Conservation (phyloP, 2,888 invertebrate species). For the Sepioteuthis lessoniana region DNA sequence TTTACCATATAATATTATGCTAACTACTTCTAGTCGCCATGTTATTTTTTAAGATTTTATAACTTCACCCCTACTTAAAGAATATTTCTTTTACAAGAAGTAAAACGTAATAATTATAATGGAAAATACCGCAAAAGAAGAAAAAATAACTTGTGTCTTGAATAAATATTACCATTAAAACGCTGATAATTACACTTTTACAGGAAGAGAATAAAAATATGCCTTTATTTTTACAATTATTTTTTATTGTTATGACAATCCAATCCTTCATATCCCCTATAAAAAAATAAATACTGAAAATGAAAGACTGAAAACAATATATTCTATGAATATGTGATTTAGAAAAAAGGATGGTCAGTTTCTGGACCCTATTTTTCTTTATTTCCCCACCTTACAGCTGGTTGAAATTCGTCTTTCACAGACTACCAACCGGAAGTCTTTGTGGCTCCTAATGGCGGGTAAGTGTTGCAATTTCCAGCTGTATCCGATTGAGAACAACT, state of each 20-base stretch:
- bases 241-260: no score
- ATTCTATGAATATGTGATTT: neutral
- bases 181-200: no score
- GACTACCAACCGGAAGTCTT: neutral
- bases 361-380: neutral
- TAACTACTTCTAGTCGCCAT: neutral
- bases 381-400: neutral
- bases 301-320: neutral
- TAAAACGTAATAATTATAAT: neutral
- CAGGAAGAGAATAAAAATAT: no score
- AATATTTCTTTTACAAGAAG: neutral
- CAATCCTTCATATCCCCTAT: neutral
- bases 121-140: no score
- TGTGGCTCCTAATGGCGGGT: neutral
- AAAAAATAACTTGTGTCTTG: no score
- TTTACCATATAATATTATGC: neutral
- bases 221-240: no score
- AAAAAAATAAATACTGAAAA: neutral
- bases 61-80: no score
- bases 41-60: no score
- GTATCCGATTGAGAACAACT: neutral
- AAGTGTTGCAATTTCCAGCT: neutral
- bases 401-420: neutral
- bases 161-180: no score
- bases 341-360: neutral